phyloP scores from a whole-genome alignment of 2,113 vertebrate species.

The Lagopus muta region DNA sequence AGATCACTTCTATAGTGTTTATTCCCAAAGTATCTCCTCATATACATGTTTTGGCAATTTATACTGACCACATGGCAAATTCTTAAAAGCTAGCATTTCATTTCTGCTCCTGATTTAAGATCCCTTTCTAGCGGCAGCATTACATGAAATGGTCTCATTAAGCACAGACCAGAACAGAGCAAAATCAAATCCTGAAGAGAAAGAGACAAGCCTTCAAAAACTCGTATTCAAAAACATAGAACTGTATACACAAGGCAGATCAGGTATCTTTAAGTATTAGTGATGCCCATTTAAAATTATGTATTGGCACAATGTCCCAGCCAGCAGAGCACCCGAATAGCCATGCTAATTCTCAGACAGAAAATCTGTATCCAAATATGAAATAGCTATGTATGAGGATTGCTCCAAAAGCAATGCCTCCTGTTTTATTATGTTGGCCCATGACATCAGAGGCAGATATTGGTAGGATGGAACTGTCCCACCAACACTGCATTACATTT shows the following conservation, averaged over 20 bases:
- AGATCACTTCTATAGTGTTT: background rate
- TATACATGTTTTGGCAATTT: background rate
- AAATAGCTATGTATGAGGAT: background rate
- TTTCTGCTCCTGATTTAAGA: background rate
- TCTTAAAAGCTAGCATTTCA: background rate
- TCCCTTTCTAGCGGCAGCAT: background rate
- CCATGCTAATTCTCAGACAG: background rate
- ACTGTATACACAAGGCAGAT: background rate
- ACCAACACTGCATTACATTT: too few species aligned
- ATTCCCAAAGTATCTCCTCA: background rate
- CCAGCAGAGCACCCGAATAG: background rate
- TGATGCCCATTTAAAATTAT: background rate
- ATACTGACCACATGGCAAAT: background rate
- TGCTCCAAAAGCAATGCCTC: background rate
- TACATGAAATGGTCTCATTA: background rate
- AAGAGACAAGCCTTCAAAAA: background rate
- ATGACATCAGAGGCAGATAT: too few species aligned
- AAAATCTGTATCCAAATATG: background rate
- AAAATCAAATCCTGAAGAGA: background rate
- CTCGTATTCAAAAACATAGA: background rate
- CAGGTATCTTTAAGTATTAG: background rate
- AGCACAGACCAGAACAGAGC: background rate
- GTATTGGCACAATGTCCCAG: background rate
- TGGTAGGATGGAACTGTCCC: too few species aligned
- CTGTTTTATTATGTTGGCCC: background rate